Evolutionary conservation across 2,888 invertebrate genomes (phyloP), one percentile per base, ranked within the genome.

Genomic region (Cephus pygmeus): DNA sequence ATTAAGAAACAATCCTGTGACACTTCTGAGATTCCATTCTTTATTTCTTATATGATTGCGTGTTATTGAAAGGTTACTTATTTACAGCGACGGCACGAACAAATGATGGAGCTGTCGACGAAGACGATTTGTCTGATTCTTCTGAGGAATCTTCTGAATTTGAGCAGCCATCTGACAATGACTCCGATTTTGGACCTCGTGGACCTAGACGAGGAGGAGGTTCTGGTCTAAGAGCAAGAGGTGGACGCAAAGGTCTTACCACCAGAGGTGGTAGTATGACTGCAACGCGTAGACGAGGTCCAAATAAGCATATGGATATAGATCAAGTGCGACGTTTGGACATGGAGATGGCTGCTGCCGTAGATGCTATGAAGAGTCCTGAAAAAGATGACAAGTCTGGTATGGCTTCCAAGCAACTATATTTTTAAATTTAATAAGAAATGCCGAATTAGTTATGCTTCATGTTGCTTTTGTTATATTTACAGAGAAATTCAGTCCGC

Each of bases 341-440:
- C 74, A 85, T 89, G 81, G 92, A 91, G 87, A 92, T 92, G 92
- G 91, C 91, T 69, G 91, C 91, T 75, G 91, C 90, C 9, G 91
- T 91, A 23, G 90, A 85, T 77, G 91, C 91, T 2, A 91, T 92
- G 91, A 91, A 90, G 73, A 90, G 87, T 79, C 88, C 90, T 4
- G 90, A 90, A 4, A 90, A 90, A 77, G 85, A 88, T 4, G 90
- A 90, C 0, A 90, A 86, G 76, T 74, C 80, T 23, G 88, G 88
- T 89, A 81, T 74, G 79, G 34, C 23, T 15, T 35, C 15, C 33
- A 30, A 31, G 12, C 11, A 15, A 71, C 30, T 73, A 1, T 34
- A 69, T 71, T 76, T 30, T 69, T 36, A 76, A 30, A 23, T 34
- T 3, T 77, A 33, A 68, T 40, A 11, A 33, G 30, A 30, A n/a